Percentiles rank a stretch among this genome's conserved stretches.
These are phyloP conservation scores for Vulpes lagopus DNA, from an alignment of 2,113 vertebrate genomes.

Conservation along the genomic window DNA sequence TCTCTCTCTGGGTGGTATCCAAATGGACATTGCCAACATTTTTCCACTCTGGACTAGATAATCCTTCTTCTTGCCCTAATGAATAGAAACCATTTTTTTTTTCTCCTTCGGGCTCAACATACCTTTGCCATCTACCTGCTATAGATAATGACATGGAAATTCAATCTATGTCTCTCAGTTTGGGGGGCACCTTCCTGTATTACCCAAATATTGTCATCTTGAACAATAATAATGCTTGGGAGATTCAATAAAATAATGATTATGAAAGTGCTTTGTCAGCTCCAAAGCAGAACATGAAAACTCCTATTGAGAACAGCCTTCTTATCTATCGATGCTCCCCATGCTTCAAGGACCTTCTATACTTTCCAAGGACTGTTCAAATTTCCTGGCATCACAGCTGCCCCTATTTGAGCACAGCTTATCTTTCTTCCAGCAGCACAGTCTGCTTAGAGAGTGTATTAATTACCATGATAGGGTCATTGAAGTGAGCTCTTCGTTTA, in stretches of 20 bases:
- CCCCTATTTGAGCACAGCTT: background rate
- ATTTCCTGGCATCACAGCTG: background rate
- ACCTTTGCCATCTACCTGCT: background rate
- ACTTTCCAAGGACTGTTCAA: background rate
- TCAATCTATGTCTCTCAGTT: background rate
- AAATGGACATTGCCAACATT: background rate
- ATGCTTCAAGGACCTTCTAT: constrained; percentile 27
- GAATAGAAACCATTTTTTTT: background rate
- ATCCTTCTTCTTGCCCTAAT: background rate
- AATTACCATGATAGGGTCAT: constrained; percentile 81
- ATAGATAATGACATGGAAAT: background rate
- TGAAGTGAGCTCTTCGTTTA: constrained; percentile 83
- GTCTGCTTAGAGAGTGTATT: constrained; percentile 81
- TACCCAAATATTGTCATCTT: background rate
- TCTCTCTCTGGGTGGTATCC: background rate
- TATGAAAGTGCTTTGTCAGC: background rate
- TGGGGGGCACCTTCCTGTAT: background rate
- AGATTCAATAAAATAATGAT: background rate
- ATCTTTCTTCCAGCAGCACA: constrained; percentile 16
- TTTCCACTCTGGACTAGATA: background rate
- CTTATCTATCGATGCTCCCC: background rate
- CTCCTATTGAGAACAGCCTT: background rate
- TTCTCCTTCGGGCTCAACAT: background rate
- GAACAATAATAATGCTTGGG: background rate
- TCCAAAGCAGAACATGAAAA: background rate